Evolutionary conservation across 2,113 vertebrate species (phyloP).

Genomic region (Lota lota): DNA sequence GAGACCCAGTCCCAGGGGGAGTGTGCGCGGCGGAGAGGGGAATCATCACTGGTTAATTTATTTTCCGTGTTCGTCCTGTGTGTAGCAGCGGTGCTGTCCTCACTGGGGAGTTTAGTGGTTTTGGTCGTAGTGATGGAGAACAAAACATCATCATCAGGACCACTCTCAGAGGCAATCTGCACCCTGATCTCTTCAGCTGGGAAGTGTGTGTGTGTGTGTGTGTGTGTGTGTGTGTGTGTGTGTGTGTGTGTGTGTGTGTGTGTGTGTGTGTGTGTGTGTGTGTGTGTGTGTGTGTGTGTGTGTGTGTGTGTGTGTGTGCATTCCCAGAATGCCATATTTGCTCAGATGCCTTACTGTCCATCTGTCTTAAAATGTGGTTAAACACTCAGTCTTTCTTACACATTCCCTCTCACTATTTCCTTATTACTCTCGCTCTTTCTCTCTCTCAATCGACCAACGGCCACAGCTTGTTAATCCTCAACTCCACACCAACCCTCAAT

Average conservation of each 20-base stretch:
- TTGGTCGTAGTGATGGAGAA: constrained; percentile 36
- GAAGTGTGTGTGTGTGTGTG: constrained; percentile 25
- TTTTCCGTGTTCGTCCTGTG: too few relatives aligned
- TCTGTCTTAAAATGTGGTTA: constrained; percentile 32
- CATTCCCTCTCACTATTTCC: background rate
- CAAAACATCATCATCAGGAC: constrained; percentile 48
- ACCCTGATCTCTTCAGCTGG: constrained; percentile 11
- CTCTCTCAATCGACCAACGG: background rate
- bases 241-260: background rate
- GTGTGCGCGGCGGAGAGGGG: background rate
- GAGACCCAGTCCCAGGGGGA: background rate
- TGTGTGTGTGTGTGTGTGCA: background rate
- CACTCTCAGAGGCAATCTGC: constrained; percentile 22
- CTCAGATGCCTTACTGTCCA: constrained; percentile 8
- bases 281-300: background rate
- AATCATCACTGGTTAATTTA: too few relatives aligned
- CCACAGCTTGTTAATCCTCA: constrained; percentile 62
- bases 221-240: too few relatives aligned
- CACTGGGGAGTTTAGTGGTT: constrained; percentile 27
- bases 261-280: background rate
- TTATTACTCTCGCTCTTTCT: too few relatives aligned
- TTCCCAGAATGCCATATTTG: too few relatives aligned
- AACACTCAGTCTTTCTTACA: background rate
- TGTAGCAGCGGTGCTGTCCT: too few relatives aligned
- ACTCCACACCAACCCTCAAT: constrained; percentile 66